Evolutionary conservation across 2,888 invertebrate species (phyloP).

Genomic region (Diarsia dahlii): DNA sequence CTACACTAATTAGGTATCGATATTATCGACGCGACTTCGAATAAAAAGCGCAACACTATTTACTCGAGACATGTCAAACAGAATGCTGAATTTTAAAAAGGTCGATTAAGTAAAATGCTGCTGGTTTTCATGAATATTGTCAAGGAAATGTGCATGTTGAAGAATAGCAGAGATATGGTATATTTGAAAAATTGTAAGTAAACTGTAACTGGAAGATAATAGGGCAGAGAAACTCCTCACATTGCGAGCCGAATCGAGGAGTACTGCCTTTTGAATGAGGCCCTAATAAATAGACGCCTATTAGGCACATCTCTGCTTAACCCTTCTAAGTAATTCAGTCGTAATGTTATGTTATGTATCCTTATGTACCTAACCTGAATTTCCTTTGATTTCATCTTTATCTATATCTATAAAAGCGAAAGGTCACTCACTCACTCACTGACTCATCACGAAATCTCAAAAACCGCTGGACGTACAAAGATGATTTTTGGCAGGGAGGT

Average conservation of each 20-base stretch:
- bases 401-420: too few species aligned
- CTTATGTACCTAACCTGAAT: neutral
- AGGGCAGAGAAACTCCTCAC: too few species aligned
- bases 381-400: neutral
- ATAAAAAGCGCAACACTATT: conserved; percentile 56
- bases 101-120: conserved; percentile 19
- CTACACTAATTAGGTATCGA: conserved; percentile 53
- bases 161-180: neutral
- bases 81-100: conserved; percentile 56
- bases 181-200: neutral
- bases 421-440: too few species aligned
- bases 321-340: too few species aligned
- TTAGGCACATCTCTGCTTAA: too few species aligned
- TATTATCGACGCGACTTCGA: conserved; percentile 43
- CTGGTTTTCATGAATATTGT: conserved; percentile 11
- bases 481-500: too few species aligned
- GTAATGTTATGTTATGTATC: too few species aligned
- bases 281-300: too few species aligned
- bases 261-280: too few species aligned
- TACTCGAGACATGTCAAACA: conserved; percentile 43
- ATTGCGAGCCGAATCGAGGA: too few species aligned
- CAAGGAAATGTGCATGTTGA: neutral
- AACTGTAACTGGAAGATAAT: neutral
- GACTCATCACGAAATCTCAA: too few species aligned
- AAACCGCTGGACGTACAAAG: too few species aligned